Percentiles rank a stretch among this genome's conserved stretches.
Evolutionary conservation across 2,888 invertebrate species (phyloP).

Genomic region (Lithophane ornitopus): DNA sequence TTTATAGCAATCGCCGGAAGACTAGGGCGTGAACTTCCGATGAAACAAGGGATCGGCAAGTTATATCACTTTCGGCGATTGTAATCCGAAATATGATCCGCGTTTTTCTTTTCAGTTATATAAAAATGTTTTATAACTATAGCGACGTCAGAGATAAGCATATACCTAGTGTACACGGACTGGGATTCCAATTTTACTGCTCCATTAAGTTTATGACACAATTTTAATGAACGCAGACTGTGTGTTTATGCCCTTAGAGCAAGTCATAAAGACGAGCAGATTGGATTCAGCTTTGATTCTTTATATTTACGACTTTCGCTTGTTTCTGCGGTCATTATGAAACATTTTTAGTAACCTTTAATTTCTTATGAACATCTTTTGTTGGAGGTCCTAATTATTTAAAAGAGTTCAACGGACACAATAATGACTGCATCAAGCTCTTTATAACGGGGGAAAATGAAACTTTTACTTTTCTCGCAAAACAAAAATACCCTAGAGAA

Average conservation of each 20-base stretch:
- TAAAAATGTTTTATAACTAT: not conserved
- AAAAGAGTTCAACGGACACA: not conserved
- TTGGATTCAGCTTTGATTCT: slow-evolving; percentile 17
- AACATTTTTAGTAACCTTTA: not conserved
- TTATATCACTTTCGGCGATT: slow-evolving; percentile 33
- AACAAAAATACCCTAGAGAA: slow-evolving; percentile 25
- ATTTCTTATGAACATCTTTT: not conserved
- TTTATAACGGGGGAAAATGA: slow-evolving; percentile 1
- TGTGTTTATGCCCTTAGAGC: slow-evolving; percentile 40
- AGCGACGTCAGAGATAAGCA: slow-evolving; percentile 13
- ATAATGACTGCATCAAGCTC: not conserved
- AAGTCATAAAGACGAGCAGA: slow-evolving; percentile 32
- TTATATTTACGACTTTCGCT: not conserved
- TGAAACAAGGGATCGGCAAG: slow-evolving; percentile 42
- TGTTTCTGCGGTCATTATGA: slow-evolving; percentile 9
- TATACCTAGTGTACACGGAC: slow-evolving; percentile 12
- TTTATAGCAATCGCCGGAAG: slow-evolving; percentile 47
- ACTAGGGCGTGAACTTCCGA: slow-evolving; percentile 56
- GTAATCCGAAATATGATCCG: not conserved
- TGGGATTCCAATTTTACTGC: slow-evolving; percentile 44
- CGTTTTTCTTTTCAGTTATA: not conserved
- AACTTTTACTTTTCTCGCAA: slow-evolving; percentile 8
- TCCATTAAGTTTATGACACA: slow-evolving; percentile 55
- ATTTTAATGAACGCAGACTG: slow-evolving; percentile 38
- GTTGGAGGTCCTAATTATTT: not conserved